These are phyloP conservation scores for Chiloscyllium plagiosum DNA, from an alignment of 2,113 vertebrate genomes.

Conservation along the genomic window DNA sequence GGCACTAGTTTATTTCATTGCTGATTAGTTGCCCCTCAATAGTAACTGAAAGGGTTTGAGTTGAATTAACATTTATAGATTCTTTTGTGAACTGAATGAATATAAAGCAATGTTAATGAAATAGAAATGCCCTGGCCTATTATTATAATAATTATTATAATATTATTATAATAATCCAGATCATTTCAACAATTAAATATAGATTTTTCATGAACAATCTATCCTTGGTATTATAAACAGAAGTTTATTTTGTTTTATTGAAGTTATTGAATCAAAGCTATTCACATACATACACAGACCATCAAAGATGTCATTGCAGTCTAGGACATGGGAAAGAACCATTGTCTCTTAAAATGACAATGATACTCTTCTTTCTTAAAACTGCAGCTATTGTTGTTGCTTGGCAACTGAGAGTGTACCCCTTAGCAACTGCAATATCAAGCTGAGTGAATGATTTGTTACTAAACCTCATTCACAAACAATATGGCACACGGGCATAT, in stretches of 20 bases:
- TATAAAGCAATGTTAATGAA: not conserved
- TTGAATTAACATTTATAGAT: not conserved
- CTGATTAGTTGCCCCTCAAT: not conserved
- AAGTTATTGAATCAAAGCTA: not conserved
- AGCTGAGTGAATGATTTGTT: not conserved
- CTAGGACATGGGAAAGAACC: not conserved
- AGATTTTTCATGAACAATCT: not conserved
- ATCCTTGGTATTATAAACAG: not conserved
- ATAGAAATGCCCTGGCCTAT: not conserved
- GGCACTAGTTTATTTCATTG: not conserved
- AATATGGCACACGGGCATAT: not conserved
- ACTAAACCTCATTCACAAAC: not conserved
- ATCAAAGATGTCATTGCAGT: not conserved
- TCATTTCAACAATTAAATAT: not conserved
- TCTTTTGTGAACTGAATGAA: not conserved
- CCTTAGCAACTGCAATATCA: not conserved
- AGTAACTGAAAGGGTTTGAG: not conserved
- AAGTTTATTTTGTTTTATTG: not conserved
- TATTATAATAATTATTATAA: not conserved
- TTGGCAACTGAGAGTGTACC: not conserved
- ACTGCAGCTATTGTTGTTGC: not conserved
- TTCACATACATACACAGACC: not conserved
- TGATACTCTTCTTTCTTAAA: not conserved
- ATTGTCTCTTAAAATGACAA: not conserved
- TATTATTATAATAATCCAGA: not conserved